These are phyloP conservation scores for Urocolius indicus DNA, from an alignment of 2,113 vertebrate genomes.

Conservation along the genomic window DNA sequence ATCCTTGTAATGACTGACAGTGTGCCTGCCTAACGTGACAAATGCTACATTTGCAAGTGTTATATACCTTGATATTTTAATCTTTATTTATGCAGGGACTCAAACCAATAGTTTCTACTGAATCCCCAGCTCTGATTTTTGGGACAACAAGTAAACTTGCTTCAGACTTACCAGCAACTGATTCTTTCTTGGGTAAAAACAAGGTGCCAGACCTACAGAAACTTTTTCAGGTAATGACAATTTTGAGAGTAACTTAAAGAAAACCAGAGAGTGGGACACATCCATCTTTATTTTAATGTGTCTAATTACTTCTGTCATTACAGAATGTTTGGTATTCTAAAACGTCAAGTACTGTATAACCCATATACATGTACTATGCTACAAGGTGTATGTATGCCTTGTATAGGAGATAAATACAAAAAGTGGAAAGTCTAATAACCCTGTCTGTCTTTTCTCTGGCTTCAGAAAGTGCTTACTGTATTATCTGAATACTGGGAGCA, in stretches of 20 bases:
- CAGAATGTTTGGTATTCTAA: background rate
- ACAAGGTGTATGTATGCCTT: background rate
- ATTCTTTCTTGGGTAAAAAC: slow-evolving; percentile 80
- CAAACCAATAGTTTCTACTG: slow-evolving; percentile 77
- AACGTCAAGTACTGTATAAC: background rate
- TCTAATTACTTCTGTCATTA: background rate
- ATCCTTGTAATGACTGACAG: background rate
- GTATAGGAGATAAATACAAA: background rate
- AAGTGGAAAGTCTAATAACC: background rate
- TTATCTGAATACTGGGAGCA: background rate
- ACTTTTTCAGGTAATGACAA: slow-evolving; percentile 87
- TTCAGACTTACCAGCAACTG: slow-evolving; percentile 67
- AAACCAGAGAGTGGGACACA: background rate
- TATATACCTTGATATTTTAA: slow-evolving; percentile 48
- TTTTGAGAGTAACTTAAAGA: slow-evolving; percentile 17
- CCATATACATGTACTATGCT: background rate
- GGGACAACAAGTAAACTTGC: slow-evolving; percentile 84
- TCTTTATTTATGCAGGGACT: slow-evolving; percentile 83
- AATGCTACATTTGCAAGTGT: background rate
- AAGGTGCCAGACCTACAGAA: slow-evolving; percentile 89
- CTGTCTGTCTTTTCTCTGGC: background rate
- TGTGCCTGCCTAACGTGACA: background rate
- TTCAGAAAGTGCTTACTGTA: background rate
- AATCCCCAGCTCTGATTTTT: slow-evolving; percentile 84
- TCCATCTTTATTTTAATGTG: background rate